Evolutionary conservation across 2,888 invertebrate species (phyloP).

Genomic region (Glyphotaelius pellucidus): DNA sequence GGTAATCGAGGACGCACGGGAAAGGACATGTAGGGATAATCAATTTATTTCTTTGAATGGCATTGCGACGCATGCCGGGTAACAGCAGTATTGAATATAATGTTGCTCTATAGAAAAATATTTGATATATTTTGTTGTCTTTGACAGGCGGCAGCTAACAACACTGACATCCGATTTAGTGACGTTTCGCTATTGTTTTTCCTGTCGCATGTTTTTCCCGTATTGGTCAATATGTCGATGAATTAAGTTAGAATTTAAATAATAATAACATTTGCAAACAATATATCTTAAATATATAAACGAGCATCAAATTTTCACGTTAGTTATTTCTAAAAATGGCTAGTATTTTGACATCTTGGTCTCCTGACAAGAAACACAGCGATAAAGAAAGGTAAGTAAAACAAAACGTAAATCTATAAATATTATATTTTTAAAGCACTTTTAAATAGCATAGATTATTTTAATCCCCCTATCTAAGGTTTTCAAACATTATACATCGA

Average conservation of each 20-base stretch:
- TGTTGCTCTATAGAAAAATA: too few species aligned
- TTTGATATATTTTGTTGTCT: too few species aligned
- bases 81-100: too few species aligned
- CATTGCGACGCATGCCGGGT: too few species aligned
- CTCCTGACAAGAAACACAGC: constrained; percentile 87
- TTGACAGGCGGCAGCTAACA: too few species aligned
- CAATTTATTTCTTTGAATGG: too few species aligned
- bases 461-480: background rate
- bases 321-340: constrained; percentile 71
- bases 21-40: too few species aligned
- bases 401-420: background rate
- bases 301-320: background rate
- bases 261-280: background rate
- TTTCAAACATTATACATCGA: background rate
- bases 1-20: too few species aligned
- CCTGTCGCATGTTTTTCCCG: background rate
- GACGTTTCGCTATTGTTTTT: background rate
- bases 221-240: background rate
- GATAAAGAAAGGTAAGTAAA: constrained; percentile 83
- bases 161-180: background rate
- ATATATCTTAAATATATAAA: background rate
- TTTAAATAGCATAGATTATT: background rate
- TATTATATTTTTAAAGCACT: background rate
- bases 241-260: background rate
- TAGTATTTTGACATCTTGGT: constrained; percentile 80